Percentiles rank a stretch among this genome's conserved stretches.
phyloP scores from a whole-genome alignment of 2,797 vertebrate genomes.

The Macropodus opercularis region DNA sequence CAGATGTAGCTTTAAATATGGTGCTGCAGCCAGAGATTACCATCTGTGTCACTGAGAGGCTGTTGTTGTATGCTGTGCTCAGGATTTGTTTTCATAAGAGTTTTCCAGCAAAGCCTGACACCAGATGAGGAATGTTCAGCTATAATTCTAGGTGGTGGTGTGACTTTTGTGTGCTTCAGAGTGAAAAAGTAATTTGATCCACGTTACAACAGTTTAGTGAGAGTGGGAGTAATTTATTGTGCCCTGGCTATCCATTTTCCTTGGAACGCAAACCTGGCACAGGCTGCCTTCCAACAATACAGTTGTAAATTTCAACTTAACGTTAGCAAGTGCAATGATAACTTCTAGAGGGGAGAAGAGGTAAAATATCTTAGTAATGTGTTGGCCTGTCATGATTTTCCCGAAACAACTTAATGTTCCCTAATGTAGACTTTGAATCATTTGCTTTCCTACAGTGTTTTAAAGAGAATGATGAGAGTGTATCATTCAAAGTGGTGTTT shows the following conservation, averaged over 20 bases:
- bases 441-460: neutral
- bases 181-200: conserved; percentile 67
- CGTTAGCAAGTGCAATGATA: no score
- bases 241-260: conserved; percentile 61
- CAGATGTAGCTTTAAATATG: conserved; percentile 71
- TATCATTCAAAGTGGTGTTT: no score
- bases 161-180: conserved; percentile 46
- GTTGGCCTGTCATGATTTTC: neutral
- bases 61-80: conserved; percentile 47
- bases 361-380: conserved; percentile 4
- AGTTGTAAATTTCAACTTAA: conserved; percentile 65
- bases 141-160: conserved; percentile 43
- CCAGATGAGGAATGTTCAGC: conserved; percentile 53
- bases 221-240: conserved; percentile 66
- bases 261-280: conserved; percentile 60
- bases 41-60: conserved; percentile 60
- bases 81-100: conserved; percentile 62
- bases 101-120: conserved; percentile 52
- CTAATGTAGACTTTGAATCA: neutral
- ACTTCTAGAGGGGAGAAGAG: conserved; percentile 15
- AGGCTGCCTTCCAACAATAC: conserved; percentile 50
- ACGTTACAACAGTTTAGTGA: conserved; percentile 64
- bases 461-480: neutral
- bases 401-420: neutral
- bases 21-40: conserved; percentile 62